phyloP scores from a whole-genome alignment of 2,113 vertebrate species.

The Poicephalus gulielmi region DNA sequence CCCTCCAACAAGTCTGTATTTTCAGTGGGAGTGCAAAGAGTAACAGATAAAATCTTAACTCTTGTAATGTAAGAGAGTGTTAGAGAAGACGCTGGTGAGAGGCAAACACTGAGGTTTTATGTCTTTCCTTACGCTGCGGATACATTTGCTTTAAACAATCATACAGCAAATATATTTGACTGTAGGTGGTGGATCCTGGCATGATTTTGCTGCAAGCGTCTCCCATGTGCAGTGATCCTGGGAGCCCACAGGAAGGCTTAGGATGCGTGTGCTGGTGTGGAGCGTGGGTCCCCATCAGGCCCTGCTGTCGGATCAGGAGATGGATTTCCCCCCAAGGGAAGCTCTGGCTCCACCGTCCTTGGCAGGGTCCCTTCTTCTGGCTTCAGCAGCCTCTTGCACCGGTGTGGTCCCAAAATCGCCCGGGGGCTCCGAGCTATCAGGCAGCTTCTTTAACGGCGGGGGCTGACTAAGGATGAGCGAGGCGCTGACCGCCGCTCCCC shows the following conservation, averaged over 20 bases:
- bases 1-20: neutral
- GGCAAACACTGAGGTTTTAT: neutral
- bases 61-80: neutral
- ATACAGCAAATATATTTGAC: accelerated
- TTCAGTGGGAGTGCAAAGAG: neutral
- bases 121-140: neutral
- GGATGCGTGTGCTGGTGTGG: accelerated
- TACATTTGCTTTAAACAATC: neutral
- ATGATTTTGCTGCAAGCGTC: neutral
- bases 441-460: accelerated
- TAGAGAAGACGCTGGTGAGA: neutral
- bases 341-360: accelerated
- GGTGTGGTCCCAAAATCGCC: accelerated
- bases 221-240: accelerated
- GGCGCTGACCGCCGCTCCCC: neutral
- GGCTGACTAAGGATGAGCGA: neutral
- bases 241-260: neutral
- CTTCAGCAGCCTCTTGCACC: neutral
- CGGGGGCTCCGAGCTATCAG: accelerated
- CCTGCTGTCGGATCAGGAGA: too few relatives aligned
- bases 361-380: neutral
- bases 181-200: too few relatives aligned
- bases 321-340: neutral
- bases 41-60: neutral
- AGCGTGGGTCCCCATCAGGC: neutral